Evolutionary conservation across 2,113 vertebrate species (phyloP).

Genomic region (Rhea pennata): DNA sequence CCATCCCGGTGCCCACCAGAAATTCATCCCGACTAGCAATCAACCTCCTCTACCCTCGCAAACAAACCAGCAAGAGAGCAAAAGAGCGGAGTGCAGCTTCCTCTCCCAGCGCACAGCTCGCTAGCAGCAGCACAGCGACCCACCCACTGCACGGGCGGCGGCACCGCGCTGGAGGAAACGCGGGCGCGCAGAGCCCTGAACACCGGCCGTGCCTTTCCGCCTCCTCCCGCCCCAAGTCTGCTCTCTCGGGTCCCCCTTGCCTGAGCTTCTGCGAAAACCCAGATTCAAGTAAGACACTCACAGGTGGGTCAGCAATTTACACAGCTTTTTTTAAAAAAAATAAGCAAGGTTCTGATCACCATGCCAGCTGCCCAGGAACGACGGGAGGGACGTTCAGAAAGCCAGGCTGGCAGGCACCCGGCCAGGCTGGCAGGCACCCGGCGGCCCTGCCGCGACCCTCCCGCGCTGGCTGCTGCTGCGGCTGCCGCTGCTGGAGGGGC

Average conservation of each 20-base stretch:
- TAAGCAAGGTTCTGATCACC: rapidly evolving
- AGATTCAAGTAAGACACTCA: background rate
- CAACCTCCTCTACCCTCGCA: background rate
- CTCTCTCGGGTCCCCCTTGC: background rate
- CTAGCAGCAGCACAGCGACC: rapidly evolving
- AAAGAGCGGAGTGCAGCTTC: background rate
- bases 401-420: background rate
- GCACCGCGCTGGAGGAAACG: background rate
- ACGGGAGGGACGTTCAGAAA: background rate
- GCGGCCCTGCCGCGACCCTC: too few relatives aligned
- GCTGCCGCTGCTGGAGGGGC: background rate
- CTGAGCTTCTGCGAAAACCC: background rate
- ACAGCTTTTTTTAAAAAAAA: background rate
- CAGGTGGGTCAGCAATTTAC: background rate
- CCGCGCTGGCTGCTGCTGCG: background rate
- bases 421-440: too few relatives aligned
- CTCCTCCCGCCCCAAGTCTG: rapidly evolving
- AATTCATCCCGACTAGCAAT: background rate
- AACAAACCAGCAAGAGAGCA: background rate
- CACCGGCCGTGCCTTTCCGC: background rate
- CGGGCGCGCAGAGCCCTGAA: background rate
- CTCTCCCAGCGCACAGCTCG: background rate
- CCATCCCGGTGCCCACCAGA: background rate
- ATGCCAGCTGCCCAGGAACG: rapidly evolving
- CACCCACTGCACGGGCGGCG: background rate